Evolutionary conservation across 2,888 invertebrate genomes (phyloP), one percentile per base, ranked within the genome.

Genomic region (Sialis fuliginosa): DNA sequence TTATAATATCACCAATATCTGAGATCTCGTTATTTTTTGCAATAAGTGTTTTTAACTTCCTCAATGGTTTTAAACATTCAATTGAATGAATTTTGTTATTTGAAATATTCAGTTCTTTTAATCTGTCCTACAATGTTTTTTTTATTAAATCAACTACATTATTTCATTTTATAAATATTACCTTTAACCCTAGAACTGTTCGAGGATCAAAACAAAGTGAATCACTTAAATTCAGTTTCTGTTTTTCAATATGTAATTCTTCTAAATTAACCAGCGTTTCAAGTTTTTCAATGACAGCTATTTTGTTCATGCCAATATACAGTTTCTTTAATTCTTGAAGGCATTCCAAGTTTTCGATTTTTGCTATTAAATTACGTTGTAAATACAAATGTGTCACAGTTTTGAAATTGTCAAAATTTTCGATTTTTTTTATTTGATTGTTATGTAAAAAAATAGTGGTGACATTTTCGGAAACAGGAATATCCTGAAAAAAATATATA

Each of bases 321-420:
- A 95, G 60, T 61, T 89, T 86, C 53, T 78, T 79, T 46, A 93
- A 64, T 51, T 80, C 79, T 33, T 61, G 64, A 46, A 87, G 66
- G 30, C 67, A 62, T 44, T 77, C 68, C 6, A 92, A 58, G 56
- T 86, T 83, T 59, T 82, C 74, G 22, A 93, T 77, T 60, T 75
- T 76, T 1, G 71, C 63, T 52, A 95, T 79, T 54, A 74, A 74
- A 61, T 93, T 95, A 57, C 82, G 83, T 58, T 88, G 91, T 39
- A 85, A 70, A 64, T 81, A 91, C 12, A 82, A 69, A 52, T 78
- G 73, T 13, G 72, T 68, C 40, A 86, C 60, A 50, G 72, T 70
- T 9, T 56, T 56, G n/a, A 75, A 60, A 5, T 59, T 55, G 39
- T 71, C 66, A 33, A 81, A 59, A 52, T 75, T 74, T 54, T 74